These are phyloP conservation scores for Puffinus mauretanicus DNA, from an alignment of 2,113 vertebrate species.

Conservation along the genomic window DNA sequence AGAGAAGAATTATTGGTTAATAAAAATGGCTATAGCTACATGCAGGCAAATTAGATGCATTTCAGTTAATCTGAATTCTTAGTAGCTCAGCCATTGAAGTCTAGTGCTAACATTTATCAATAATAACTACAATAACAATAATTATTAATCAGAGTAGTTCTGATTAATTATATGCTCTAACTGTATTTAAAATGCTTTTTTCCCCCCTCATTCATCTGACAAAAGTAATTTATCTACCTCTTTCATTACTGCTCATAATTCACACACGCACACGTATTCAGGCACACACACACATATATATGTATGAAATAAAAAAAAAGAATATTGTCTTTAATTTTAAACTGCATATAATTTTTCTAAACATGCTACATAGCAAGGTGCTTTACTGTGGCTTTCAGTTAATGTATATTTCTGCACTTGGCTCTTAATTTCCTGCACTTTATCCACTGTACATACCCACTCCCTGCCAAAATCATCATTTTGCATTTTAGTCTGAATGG, in stretches of 20 bases:
- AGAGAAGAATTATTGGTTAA: conserved; percentile 12
- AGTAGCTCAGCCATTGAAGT: conserved; percentile 41
- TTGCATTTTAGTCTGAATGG: conserved; percentile 47
- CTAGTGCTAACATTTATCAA: conserved; percentile 52
- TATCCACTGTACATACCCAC: background rate
- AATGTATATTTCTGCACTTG: conserved; percentile 35
- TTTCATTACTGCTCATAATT: conserved; percentile 14
- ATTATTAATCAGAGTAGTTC: conserved; percentile 64
- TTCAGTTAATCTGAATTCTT: conserved; percentile 61
- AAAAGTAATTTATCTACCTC: conserved; percentile 28
- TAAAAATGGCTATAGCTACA: conserved; percentile 43
- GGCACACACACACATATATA: background rate
- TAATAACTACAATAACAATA: conserved; percentile 68
- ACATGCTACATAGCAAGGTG: background rate
- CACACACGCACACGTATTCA: background rate
- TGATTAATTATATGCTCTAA: conserved; percentile 62
- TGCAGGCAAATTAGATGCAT: conserved; percentile 50
- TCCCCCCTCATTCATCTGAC: conserved; percentile 41
- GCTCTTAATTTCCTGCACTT: conserved; percentile 32
- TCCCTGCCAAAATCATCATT: conserved; percentile 52
- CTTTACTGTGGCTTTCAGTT: conserved; percentile 49
- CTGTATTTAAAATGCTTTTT: conserved; percentile 36
- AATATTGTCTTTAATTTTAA: conserved; percentile 19
- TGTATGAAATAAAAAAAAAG: background rate
- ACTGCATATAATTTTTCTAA: conserved; percentile 58